A percentile compares a stretch with the other conserved stretches of the same genome.
Conservation (phyloP, 2,113 vertebrate species). For the Condylura cristata region DNA sequence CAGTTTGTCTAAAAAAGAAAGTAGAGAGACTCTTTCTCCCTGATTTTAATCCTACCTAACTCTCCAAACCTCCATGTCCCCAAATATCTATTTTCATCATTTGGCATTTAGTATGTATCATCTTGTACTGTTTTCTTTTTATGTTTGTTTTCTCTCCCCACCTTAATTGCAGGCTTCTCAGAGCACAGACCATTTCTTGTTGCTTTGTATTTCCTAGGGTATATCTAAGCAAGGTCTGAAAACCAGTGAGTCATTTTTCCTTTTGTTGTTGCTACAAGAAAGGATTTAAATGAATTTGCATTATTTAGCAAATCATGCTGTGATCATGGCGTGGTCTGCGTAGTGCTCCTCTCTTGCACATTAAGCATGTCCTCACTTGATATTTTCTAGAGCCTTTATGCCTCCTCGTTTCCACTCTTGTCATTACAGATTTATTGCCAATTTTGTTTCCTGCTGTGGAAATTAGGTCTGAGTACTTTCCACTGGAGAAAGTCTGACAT, state of each 20-base stretch:
- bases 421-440: no score
- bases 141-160: not conserved
- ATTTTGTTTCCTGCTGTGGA: no score
- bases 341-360: no score
- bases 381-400: no score
- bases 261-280: not conserved
- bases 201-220: not conserved
- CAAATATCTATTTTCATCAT: not conserved
- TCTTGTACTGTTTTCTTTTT: not conserved
- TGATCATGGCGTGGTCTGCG: no score
- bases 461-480: no score
- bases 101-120: not conserved
- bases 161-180: not conserved
- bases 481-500: no score
- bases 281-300: not conserved
- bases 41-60: not conserved
- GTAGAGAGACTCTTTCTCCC: not conserved
- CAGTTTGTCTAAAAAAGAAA: not conserved
- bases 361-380: no score
- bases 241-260: not conserved
- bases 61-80: not conserved
- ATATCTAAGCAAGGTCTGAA: not conserved
- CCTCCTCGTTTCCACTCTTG: no score
- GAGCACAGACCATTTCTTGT: not conserved
- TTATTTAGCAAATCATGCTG: no score